Evolutionary conservation across 2,113 vertebrate genomes (phyloP).

Genomic region (Notechis scutatus): DNA sequence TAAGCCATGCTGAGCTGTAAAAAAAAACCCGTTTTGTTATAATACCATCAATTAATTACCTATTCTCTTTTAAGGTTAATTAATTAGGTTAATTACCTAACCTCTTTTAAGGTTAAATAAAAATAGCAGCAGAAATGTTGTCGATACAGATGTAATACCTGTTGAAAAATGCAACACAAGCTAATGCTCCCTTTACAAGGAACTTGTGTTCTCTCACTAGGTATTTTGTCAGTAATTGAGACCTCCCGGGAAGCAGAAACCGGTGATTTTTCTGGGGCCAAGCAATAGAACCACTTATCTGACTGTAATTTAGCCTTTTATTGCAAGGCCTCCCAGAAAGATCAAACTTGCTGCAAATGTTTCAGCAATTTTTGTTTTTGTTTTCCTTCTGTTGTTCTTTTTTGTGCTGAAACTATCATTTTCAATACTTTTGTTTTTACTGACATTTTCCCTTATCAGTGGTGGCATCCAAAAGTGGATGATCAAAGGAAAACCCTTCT

Average conservation of each 20-base stretch:
- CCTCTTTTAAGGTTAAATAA: background rate
- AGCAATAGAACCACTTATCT: constrained; percentile 16
- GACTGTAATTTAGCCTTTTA: constrained; percentile 1
- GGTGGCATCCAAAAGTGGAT: constrained; percentile 50
- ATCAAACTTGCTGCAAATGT: constrained; percentile 37
- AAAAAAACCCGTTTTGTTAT: background rate
- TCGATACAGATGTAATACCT: background rate
- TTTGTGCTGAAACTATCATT: constrained; percentile 45
- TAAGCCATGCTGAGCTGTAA: constrained; percentile 10
- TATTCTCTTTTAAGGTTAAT: background rate
- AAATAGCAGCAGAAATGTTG: constrained; percentile 17
- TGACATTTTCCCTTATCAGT: constrained; percentile 21
- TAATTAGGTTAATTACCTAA: background rate
- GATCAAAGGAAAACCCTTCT: constrained; percentile 35
- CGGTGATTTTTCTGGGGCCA: constrained; percentile 48
- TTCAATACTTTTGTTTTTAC: constrained; percentile 36
- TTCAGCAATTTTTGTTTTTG: constrained; percentile 40
- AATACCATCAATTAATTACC: background rate
- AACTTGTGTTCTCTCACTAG: background rate
- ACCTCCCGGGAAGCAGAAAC: constrained; percentile 13
- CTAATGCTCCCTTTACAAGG: background rate
- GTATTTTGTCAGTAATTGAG: constrained; percentile 1
- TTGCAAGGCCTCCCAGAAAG: constrained; percentile 27
- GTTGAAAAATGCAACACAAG: background rate
- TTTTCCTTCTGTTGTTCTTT: background rate